These are phyloP conservation scores for Dryobates pubescens DNA, from an alignment of 2,797 vertebrate species.

Conservation along the genomic window DNA sequence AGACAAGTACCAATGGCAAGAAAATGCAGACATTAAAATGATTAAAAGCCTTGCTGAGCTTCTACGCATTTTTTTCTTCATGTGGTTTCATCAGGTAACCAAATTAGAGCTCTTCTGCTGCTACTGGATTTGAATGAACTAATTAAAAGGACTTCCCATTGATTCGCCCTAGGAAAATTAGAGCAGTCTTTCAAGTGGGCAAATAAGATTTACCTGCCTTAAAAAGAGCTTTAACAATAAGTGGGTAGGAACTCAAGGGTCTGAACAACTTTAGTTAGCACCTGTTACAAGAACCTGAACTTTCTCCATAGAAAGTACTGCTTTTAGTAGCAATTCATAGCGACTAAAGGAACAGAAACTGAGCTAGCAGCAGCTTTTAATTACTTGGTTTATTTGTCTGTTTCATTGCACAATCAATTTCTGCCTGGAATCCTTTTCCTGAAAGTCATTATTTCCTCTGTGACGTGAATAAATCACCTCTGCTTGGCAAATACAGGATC, in stretches of 20 bases:
- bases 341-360: background rate
- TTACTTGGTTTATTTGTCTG: background rate
- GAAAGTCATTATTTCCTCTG: background rate
- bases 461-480: background rate
- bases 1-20: slow-evolving; percentile 8
- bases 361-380: background rate
- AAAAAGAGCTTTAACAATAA: background rate
- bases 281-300: background rate
- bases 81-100: slow-evolving; percentile 20
- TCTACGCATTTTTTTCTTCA: background rate
- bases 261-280: background rate
- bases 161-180: slow-evolving; percentile 21
- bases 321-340: background rate
- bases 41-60: slow-evolving; percentile 25
- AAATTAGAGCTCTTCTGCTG: slow-evolving; percentile 35
- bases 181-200: background rate
- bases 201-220: background rate
- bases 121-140: slow-evolving; percentile 19
- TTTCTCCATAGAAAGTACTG: background rate
- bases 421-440: background rate
- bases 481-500: background rate
- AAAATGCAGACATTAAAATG: slow-evolving; percentile 29
- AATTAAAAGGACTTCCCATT: slow-evolving; percentile 38
- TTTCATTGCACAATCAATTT: background rate
- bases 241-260: background rate